A percentile compares a stretch with the other conserved stretches of the same genome.
Evolutionary conservation across 2,797 vertebrate genomes (phyloP).

Genomic region (Mus minutoides): DNA sequence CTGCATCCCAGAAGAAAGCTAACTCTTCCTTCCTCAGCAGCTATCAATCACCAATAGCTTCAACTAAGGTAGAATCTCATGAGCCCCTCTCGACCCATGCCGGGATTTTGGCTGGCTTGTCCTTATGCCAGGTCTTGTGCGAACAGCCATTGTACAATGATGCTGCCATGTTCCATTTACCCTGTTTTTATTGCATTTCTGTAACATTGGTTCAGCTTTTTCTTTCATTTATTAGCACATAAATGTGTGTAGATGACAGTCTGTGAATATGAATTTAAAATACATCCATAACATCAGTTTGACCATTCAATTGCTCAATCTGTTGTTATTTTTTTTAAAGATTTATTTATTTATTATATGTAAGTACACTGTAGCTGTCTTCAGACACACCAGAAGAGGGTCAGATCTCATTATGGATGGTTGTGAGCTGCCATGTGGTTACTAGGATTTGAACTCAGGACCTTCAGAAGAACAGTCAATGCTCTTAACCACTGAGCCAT

Average conservation of each 20-base stretch:
- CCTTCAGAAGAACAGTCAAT: too few relatives aligned
- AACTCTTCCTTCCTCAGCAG: background rate
- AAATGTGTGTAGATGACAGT: background rate
- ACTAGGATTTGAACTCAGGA: too few relatives aligned
- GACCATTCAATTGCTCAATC: conserved; percentile 5
- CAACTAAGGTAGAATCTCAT: too few relatives aligned
- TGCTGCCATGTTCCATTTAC: background rate
- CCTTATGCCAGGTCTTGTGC: background rate
- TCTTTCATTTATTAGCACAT: conserved; percentile 25
- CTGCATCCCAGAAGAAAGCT: background rate
- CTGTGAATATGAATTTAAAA: background rate
- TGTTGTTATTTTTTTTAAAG: background rate
- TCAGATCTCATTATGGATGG: too few relatives aligned
- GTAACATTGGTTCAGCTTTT: background rate
- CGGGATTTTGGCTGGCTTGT: background rate
- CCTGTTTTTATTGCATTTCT: background rate
- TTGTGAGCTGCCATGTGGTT: too few relatives aligned
- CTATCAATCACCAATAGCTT: background rate
- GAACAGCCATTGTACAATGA: fast-evolving
- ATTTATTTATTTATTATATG: too few relatives aligned
- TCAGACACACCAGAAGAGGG: too few relatives aligned
- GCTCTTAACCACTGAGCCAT: too few relatives aligned
- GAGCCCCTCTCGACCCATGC: background rate
- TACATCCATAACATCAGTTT: background rate
- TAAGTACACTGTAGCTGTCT: too few relatives aligned